Conservation (phyloP, 2,888 invertebrate genomes). For the Autographa pulchrina region DNA sequence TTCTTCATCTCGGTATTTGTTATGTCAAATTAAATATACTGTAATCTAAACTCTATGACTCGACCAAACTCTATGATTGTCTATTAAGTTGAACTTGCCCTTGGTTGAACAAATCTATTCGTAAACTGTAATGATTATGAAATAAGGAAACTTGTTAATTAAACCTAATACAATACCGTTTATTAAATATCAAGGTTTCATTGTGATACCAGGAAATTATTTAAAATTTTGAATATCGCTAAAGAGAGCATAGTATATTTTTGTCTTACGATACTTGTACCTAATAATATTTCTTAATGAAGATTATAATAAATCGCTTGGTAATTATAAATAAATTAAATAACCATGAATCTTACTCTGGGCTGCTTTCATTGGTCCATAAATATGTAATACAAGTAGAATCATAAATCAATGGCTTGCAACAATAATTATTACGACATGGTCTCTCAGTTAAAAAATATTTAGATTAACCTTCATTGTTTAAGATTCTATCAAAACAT, state of each 20-base stretch:
- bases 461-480: neutral
- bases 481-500: neutral
- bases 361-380: neutral
- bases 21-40: neutral
- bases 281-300: neutral
- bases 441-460: neutral
- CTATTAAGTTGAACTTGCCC: neutral
- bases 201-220: conserved; percentile 48
- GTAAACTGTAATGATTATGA: neutral
- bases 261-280: neutral
- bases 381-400: neutral
- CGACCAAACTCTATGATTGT: neutral
- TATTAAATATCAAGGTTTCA: conserved; percentile 44
- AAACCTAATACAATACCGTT: conserved; percentile 13
- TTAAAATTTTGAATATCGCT: conserved; percentile 30
- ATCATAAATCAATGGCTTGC: neutral
- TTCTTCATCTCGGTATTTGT: conserved; percentile 5
- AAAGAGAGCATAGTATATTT: conserved; percentile 9
- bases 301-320: neutral
- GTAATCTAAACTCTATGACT: neutral
- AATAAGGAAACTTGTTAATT: conserved; percentile 15
- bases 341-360: neutral
- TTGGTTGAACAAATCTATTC: neutral
- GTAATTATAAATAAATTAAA: conserved; percentile 2
- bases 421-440: neutral